Evolutionary conservation across 1,140 invertebrate genomes (phyloP).

Genomic region (Steinernema khuongi): DNA sequence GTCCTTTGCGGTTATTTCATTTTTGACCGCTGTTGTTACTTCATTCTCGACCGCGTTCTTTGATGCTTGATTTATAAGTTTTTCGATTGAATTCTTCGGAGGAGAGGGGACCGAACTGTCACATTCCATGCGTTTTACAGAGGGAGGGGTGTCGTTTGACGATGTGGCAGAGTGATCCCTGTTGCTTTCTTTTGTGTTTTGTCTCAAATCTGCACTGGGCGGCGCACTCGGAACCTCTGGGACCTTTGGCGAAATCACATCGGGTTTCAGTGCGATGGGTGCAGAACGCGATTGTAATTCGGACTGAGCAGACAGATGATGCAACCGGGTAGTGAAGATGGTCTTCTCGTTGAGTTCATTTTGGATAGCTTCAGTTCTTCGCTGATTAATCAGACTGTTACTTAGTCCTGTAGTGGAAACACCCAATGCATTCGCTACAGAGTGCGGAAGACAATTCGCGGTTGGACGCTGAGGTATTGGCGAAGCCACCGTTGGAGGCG

Average conservation of each 20-base stretch:
- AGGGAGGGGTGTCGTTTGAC: neutral
- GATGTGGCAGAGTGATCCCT: neutral
- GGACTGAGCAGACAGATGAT: too few species aligned
- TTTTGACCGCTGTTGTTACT: neutral
- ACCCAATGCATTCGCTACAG: neutral
- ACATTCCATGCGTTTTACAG: constrained; percentile 43
- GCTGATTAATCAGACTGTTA: too few species aligned
- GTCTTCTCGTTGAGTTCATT: too few species aligned
- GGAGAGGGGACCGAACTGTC: constrained; percentile 48
- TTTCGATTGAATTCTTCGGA: constrained; percentile 24
- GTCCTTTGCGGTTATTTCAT: neutral
- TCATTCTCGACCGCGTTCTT: neutral
- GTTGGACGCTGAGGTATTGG: neutral
- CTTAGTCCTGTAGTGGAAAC: too few species aligned
- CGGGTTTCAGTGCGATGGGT: too few species aligned
- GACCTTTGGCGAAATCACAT: too few species aligned
- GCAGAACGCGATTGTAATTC: too few species aligned
- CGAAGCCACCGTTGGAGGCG: neutral
- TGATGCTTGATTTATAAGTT: neutral
- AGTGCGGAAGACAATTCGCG: neutral
- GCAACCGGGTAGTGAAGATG: too few species aligned
- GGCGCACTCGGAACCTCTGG: neutral
- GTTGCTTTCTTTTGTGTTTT: neutral
- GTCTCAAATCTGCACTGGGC: neutral
- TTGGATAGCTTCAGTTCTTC: too few species aligned